Evolutionary conservation across 2,888 invertebrate genomes (phyloP).

Genomic region (Neoascia interrupta): DNA sequence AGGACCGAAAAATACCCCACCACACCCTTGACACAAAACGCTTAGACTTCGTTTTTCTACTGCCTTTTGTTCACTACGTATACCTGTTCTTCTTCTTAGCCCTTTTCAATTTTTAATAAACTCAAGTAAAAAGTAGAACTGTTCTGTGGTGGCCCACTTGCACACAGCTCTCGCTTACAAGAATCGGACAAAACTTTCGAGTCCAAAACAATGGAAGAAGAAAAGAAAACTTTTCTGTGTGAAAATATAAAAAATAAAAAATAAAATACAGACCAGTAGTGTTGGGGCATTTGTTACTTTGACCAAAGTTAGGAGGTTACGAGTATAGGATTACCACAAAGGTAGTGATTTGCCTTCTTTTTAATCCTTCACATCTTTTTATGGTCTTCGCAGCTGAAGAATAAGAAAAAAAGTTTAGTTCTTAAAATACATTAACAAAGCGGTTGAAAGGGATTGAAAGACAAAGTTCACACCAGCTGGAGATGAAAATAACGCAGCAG

Average conservation of each 20-base stretch:
- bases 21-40: conserved; percentile 53
- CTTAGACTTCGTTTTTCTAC: conserved; percentile 6
- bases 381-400: not conserved
- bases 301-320: conserved; percentile 38
- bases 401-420: not conserved
- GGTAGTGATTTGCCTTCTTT: conserved; percentile 24
- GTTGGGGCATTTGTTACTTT: conserved; percentile 32
- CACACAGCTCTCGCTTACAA: conserved; percentile 13
- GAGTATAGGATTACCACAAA: conserved; percentile 29
- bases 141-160: conserved; percentile 18
- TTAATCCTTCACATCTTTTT: not conserved
- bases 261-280: conserved; percentile 15
- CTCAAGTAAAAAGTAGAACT: conserved; percentile 47
- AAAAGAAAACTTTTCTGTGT: not conserved
- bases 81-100: conserved; percentile 7
- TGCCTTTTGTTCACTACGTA: not conserved
- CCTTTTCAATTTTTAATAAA: conserved; percentile 59
- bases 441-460: not conserved
- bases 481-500: conserved; percentile 17
- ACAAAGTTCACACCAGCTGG: conserved; percentile 16
- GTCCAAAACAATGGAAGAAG: not conserved
- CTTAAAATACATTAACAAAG: not conserved
- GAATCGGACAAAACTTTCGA: conserved; percentile 27
- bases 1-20: conserved; percentile 26
- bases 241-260: too few species aligned